phyloP scores from a whole-genome alignment of 2,888 invertebrate genomes.

The Drosophila limbata region DNA sequence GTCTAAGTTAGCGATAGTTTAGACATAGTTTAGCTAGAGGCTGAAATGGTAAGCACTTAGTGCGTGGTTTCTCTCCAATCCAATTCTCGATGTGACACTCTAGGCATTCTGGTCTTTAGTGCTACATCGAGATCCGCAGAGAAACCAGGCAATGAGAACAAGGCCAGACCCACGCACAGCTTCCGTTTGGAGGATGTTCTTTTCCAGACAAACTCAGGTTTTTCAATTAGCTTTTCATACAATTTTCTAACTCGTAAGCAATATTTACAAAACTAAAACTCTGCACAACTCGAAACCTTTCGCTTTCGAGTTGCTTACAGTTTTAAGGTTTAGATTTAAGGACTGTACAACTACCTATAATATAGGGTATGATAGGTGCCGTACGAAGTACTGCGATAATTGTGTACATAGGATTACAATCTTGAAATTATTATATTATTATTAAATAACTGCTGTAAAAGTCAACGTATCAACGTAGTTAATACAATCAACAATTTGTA shows the following conservation, averaged over 20 bases:
- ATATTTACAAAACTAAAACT: slow-evolving; percentile 59
- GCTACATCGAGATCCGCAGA: slow-evolving; percentile 29
- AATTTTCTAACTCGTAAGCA: slow-evolving; percentile 58
- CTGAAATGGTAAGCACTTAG: slow-evolving; percentile 26
- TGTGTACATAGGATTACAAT: slow-evolving; percentile 47
- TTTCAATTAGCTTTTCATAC: slow-evolving; percentile 53
- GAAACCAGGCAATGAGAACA: slow-evolving; percentile 20
- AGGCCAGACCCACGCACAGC: neutral
- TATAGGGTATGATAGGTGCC: slow-evolving; percentile 63
- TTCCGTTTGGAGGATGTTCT: slow-evolving; percentile 16
- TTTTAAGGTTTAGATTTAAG: slow-evolving; percentile 48
- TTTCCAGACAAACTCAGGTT: slow-evolving; percentile 74
- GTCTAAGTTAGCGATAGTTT: slow-evolving; percentile 34
- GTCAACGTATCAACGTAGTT: slow-evolving; percentile 63
- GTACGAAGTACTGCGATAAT: slow-evolving; percentile 78
- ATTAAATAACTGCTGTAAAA: slow-evolving; percentile 56
- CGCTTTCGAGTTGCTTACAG: slow-evolving; percentile 46
- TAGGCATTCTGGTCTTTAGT: slow-evolving; percentile 3
- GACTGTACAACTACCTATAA: slow-evolving; percentile 45
- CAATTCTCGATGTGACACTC: slow-evolving; percentile 6
- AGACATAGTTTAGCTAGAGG: slow-evolving; percentile 33
- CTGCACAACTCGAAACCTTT: slow-evolving; percentile 50
- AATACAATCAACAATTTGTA: slow-evolving; percentile 50
- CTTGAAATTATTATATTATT: slow-evolving; percentile 37
- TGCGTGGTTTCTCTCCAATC: slow-evolving; percentile 15